Conservation (phyloP, 2,888 invertebrate species). For the Eudasyphora cyanicolor region DNA sequence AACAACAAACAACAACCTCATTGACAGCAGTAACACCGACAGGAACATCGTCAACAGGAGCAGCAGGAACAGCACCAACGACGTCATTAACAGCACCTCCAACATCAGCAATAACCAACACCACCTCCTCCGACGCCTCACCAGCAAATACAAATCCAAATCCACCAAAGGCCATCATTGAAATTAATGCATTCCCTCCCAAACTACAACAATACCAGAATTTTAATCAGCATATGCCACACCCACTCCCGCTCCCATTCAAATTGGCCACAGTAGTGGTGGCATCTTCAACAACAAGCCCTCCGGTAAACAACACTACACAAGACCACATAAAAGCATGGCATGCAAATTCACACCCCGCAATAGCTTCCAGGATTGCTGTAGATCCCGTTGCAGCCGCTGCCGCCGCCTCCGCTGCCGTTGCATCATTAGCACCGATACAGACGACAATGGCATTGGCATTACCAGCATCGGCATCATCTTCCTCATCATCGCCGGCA, state of each 20-base stretch:
- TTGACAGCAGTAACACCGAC: conserved; percentile 2
- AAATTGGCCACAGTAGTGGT: no score
- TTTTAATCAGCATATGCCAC: conserved; percentile 45
- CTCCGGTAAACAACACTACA: no score
- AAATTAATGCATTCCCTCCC: conserved; percentile 48
- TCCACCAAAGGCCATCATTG: neutral
- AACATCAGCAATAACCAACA: neutral
- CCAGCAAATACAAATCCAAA: neutral
- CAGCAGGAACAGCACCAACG: conserved; percentile 7
- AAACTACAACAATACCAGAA: conserved; percentile 48
- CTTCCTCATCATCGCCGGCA: conserved; percentile 45
- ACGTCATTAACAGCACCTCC: conserved; percentile 3
- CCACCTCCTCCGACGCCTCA: neutral
- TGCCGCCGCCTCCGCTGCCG: neutral
- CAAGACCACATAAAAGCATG: no score
- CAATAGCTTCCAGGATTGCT: neutral
- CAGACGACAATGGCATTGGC: conserved; percentile 13
- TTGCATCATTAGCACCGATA: conserved; percentile 20
- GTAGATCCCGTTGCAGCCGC: neutral
- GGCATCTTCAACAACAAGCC: neutral
- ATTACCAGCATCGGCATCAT: conserved; percentile 27
- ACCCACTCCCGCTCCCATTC: neutral
- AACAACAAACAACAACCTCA: conserved; percentile 28
- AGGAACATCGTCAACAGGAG: neutral
- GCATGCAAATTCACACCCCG: neutral